phyloP scores from a whole-genome alignment of 1,140 invertebrate genomes.

The Aphelenchoides fujianensis region DNA sequence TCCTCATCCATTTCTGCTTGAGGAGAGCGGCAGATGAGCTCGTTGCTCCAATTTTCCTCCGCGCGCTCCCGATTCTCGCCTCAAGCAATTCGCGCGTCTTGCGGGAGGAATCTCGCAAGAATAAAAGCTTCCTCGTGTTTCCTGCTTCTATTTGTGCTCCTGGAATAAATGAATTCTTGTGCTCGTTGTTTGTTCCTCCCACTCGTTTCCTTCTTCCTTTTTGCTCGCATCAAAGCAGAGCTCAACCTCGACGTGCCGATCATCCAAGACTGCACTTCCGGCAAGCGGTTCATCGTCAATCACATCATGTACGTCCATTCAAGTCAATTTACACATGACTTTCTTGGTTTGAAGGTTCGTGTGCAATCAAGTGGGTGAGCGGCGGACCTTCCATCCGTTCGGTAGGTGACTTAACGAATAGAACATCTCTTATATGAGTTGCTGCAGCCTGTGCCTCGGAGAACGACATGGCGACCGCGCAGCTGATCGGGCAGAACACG shows the following conservation, averaged over 20 bases:
- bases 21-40: too few species aligned
- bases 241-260: neutral
- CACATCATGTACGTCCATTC: slow-evolving; percentile 29
- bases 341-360: too few species aligned
- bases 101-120: too few species aligned
- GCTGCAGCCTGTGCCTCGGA: slow-evolving; percentile 18
- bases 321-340: too few species aligned
- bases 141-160: too few species aligned
- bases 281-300: slow-evolving; percentile 25
- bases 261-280: slow-evolving; percentile 10
- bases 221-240: neutral
- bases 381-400: slow-evolving; percentile 21
- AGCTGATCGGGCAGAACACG: slow-evolving; percentile 24
- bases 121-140: too few species aligned
- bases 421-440: slow-evolving; percentile 7
- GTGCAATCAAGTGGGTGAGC: slow-evolving; percentile 21
- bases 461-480: slow-evolving; percentile 16
- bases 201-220: neutral
- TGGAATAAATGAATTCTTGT: too few species aligned
- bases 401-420: slow-evolving; percentile 1
- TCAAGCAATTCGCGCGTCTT: too few species aligned
- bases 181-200: too few species aligned
- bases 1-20: too few species aligned
- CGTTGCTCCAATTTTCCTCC: too few species aligned
- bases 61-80: too few species aligned